Conservation (phyloP, 2,797 vertebrate species). For the Yasuhikotakia modesta region DNA sequence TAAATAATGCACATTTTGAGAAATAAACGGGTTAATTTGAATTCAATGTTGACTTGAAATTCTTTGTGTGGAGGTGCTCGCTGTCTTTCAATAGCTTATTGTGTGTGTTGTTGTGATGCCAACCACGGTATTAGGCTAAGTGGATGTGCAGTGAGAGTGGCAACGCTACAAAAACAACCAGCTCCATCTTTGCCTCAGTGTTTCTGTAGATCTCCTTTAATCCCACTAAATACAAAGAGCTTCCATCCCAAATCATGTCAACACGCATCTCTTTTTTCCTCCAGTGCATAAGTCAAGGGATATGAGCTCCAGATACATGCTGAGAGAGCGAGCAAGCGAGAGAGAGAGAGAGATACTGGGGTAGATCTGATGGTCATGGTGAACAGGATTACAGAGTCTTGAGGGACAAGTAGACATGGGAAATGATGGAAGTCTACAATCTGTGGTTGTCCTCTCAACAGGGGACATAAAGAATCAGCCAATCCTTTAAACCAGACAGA, state of each 20-base stretch:
- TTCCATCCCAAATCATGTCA: constrained; percentile 56
- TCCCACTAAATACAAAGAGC: constrained; percentile 57
- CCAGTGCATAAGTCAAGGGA: constrained; percentile 26
- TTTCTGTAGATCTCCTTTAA: constrained; percentile 62
- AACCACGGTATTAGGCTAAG: constrained; percentile 55
- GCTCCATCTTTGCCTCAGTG: constrained; percentile 48
- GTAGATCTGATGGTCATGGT: constrained; percentile 50
- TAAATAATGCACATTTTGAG: neutral
- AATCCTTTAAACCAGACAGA: constrained; percentile 59
- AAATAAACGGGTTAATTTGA: neutral
- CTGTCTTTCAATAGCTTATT: constrained; percentile 35
- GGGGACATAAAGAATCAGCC: constrained; percentile 49
- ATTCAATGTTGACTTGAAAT: constrained; percentile 14
- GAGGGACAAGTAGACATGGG: constrained; percentile 50
- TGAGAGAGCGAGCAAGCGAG: constrained; percentile 24
- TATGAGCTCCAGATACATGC: neutral
- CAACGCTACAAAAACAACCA: constrained; percentile 49
- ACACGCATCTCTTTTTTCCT: constrained; percentile 46
- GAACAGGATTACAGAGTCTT: constrained; percentile 52
- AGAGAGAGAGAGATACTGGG: constrained; percentile 11
- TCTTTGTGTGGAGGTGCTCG: neutral
- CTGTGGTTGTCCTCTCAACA: constrained; percentile 50
- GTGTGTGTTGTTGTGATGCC: constrained; percentile 49
- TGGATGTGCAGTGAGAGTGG: constrained; percentile 53
- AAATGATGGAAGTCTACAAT: constrained; percentile 54